Evolutionary conservation across 2,797 vertebrate species (phyloP).

Genomic region (Crocidura indochinensis): DNA sequence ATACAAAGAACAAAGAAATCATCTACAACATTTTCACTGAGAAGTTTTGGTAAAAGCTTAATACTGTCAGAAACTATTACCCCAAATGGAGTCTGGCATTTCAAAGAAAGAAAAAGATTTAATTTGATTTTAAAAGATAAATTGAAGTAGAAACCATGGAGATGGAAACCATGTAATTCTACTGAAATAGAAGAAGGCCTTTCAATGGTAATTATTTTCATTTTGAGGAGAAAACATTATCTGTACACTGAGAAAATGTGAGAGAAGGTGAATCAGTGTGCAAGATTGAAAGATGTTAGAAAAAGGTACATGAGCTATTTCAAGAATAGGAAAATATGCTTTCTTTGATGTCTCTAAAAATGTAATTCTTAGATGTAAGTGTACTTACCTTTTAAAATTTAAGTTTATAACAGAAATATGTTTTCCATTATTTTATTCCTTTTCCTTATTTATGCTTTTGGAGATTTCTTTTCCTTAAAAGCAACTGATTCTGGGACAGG

Average conservation of each 20-base stretch:
- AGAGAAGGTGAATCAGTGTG: constrained; percentile 52
- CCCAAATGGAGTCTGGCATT: constrained; percentile 81
- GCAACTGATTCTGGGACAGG: not conserved
- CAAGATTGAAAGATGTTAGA: constrained; percentile 53
- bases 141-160: constrained; percentile 83
- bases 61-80: constrained; percentile 81
- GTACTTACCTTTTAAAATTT: constrained; percentile 64
- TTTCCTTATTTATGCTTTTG: not conserved
- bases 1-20: constrained; percentile 78
- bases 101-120: constrained; percentile 83
- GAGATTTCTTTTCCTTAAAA: constrained; percentile 59
- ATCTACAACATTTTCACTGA: constrained; percentile 78
- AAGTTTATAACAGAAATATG: constrained; percentile 57
- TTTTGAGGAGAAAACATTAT: constrained; percentile 78
- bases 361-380: constrained; percentile 68
- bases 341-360: constrained; percentile 78
- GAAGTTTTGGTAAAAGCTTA: constrained; percentile 80
- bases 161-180: constrained; percentile 77
- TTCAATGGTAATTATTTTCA: constrained; percentile 81
- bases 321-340: constrained; percentile 51
- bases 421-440: constrained; percentile 39
- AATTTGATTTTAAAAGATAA: constrained; percentile 86
- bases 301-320: constrained; percentile 66
- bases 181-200: constrained; percentile 60
- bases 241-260: constrained; percentile 56